Percentiles rank a stretch among this genome's conserved stretches.
These are phyloP conservation scores for Lampris incognitus DNA, from an alignment of 2,113 vertebrate genomes.

Conservation along the genomic window DNA sequence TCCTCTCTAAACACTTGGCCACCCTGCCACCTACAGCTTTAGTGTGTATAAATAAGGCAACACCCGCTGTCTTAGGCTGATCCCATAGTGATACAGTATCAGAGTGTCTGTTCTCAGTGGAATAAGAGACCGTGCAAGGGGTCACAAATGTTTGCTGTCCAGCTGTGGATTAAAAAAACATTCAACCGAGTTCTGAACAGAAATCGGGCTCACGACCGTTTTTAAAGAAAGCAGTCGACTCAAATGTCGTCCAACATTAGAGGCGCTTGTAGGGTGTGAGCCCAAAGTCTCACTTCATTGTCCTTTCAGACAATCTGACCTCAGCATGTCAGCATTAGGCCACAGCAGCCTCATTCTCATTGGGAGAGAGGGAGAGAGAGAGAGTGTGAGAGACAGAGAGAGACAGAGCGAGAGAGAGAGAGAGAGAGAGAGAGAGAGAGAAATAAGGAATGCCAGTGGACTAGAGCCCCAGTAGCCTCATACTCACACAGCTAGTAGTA, in stretches of 20 bases:
- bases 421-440: constrained; percentile 42
- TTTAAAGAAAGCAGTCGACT: constrained; percentile 32
- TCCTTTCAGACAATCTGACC: constrained; percentile 54
- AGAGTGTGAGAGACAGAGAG: neutral
- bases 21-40: neutral
- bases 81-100: no score
- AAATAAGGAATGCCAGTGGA: constrained; percentile 19
- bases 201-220: constrained; percentile 43
- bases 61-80: no score
- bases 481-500: constrained; percentile 26
- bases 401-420: constrained; percentile 8
- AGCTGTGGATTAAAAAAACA: constrained; percentile 45
- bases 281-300: constrained; percentile 66
- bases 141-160: constrained; percentile 30
- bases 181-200: constrained; percentile 36
- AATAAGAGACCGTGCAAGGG: constrained; percentile 7
- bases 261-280: constrained; percentile 41
- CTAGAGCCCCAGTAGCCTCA: constrained; percentile 40
- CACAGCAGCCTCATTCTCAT: constrained; percentile 36
- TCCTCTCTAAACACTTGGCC: neutral
- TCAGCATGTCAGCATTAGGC: constrained; percentile 16
- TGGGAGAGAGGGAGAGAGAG: neutral
- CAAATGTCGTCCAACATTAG: constrained; percentile 48
- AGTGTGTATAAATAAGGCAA: neutral
- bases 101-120: no score